Evolutionary conservation across 1,140 invertebrate species (phyloP), one percentile per base, ranked within the genome.

Genomic region (Kradibia gibbosae): DNA sequence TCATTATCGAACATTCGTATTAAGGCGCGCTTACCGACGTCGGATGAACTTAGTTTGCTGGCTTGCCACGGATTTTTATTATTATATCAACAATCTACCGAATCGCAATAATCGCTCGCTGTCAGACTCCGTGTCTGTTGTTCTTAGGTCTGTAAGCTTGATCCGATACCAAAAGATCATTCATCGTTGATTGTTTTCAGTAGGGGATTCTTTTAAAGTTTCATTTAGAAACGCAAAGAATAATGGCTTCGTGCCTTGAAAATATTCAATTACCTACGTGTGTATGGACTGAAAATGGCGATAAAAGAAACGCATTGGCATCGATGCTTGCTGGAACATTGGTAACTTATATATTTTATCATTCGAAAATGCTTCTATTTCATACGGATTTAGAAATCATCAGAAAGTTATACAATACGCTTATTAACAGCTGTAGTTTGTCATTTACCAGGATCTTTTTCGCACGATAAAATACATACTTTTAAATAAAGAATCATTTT

Each of bases 271-370:
- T 93, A 25, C 91, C 92, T 3, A 86, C 92, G 0, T 94, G 93
- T 86, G 88, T 94, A 20, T 94, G 93, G 93, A 93, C 94, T 83
- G 93, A 94, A 85, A 91, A 92, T 78, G 93, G 92, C n/a, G 94
- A 96, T 75, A 94, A 95, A 85, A 92, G 96, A 86, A 99, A 98
- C 91, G 93, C 95, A 67, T 88, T 97, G 39, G 94, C 96, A 25
- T 96, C 97, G 0, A 95, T 98, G 84, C 87, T 95, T 25, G 94
- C 97, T 83, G 97, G 97, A 77, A 91, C 95, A 84, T 89, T 99
- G 93, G 97, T 98, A 93, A 92, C 72, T 73, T 31, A 28, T 8
- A 90, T 65, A 71, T 74, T 73, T 78, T 53, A 80, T 76, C 80
- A 8, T 25, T 53, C 83, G 1, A n/a, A 15, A n/a, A 20, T 22